Evolutionary conservation across 92 coral and sea anemone genomes (phyloP).

Genomic region (Heliopora coerulea): DNA sequence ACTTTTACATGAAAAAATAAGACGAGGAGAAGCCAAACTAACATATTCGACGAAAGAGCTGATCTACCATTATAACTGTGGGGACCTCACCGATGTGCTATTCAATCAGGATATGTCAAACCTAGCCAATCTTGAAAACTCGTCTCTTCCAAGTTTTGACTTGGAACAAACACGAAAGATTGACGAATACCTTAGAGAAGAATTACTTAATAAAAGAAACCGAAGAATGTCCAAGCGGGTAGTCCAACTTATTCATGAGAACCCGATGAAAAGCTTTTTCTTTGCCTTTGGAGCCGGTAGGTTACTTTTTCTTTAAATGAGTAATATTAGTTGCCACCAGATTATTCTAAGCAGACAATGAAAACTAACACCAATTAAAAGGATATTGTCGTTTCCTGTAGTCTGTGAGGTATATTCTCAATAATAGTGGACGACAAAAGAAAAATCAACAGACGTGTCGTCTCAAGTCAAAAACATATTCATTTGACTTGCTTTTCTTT

Average conservation of each 20-base stretch:
- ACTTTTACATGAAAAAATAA: constrained; percentile 79
- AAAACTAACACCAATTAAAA: too few species aligned
- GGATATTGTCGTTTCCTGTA: too few species aligned
- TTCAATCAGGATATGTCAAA: constrained; percentile 69
- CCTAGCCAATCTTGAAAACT: constrained; percentile 49
- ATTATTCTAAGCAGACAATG: too few species aligned
- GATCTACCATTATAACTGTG: constrained; percentile 92
- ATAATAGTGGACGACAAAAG: too few species aligned
- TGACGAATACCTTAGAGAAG: constrained; percentile 71
- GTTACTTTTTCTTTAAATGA: not conserved
- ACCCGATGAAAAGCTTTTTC: constrained; percentile 81
- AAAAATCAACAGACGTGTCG: too few species aligned
- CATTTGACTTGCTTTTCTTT: too few species aligned
- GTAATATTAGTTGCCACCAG: too few species aligned
- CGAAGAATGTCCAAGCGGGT: constrained; percentile 86
- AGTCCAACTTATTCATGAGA: constrained; percentile 58
- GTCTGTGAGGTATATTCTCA: too few species aligned
- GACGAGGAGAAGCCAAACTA: constrained; percentile 71
- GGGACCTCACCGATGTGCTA: constrained; percentile 83
- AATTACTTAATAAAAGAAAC: constrained; percentile 80
- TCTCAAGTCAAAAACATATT: too few species aligned
- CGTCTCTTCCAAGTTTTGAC: constrained; percentile 59
- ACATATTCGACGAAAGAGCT: constrained; percentile 87
- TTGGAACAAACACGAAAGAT: constrained; percentile 63
- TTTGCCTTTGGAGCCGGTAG: constrained; percentile 98